phyloP scores from a whole-genome alignment of 2,113 vertebrate genomes.

The Phrynocephalus versicolor region DNA sequence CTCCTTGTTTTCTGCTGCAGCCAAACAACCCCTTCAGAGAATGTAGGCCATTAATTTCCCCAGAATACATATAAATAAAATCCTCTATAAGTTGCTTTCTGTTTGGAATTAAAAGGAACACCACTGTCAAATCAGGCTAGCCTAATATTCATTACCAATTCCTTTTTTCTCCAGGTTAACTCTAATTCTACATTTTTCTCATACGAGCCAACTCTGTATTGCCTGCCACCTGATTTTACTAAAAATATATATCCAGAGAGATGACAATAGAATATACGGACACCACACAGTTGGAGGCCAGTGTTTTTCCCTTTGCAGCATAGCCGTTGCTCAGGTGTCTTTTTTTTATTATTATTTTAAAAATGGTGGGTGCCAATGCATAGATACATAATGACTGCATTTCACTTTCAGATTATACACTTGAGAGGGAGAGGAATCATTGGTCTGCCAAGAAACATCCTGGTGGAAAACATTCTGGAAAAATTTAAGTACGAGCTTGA shows the following conservation, averaged over 20 bases:
- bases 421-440: conserved; percentile 41
- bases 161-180: background rate
- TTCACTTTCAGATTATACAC: conserved; percentile 36
- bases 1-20: background rate
- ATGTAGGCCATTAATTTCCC: background rate
- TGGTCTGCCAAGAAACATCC: conserved; percentile 45
- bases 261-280: background rate
- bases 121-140: background rate
- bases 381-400: background rate
- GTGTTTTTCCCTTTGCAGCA: background rate
- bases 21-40: background rate
- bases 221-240: background rate
- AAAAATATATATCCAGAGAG: background rate
- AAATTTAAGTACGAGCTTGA: conserved; percentile 51
- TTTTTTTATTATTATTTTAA: too few relatives aligned
- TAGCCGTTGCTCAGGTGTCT: background rate
- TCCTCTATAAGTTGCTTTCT: background rate
- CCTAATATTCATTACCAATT: background rate
- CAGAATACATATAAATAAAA: background rate
- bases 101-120: background rate
- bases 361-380: background rate
- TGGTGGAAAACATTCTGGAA: conserved; percentile 49
- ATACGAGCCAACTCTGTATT: background rate
- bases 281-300: background rate
- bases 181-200: background rate